A percentile compares a stretch with the other conserved stretches of the same genome.
These are phyloP conservation scores for Baryphthengus martii DNA, from an alignment of 2,113 vertebrate species.

Conservation along the genomic window DNA sequence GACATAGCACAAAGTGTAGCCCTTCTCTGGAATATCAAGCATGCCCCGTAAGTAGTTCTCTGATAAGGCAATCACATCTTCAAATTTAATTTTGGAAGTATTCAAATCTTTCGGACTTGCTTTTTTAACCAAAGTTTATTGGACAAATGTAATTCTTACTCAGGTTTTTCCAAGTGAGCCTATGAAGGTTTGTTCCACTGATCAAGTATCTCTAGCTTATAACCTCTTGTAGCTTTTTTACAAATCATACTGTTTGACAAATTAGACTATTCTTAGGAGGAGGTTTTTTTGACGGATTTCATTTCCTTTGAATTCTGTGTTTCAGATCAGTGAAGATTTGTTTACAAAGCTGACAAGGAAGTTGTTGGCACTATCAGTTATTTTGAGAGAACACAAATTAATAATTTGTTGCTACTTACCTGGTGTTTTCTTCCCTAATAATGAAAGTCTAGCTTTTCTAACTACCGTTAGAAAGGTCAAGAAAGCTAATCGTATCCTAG, in stretches of 20 bases:
- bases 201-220: not conserved
- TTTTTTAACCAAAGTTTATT: too few relatives aligned
- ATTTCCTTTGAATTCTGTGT: not conserved
- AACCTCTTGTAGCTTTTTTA: not conserved
- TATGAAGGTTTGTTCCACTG: not conserved
- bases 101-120: too few relatives aligned
- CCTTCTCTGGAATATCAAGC: too few relatives aligned
- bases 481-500: not conserved
- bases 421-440: not conserved
- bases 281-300: too few relatives aligned
- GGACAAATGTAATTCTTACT: not conserved
- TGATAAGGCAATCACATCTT: too few relatives aligned
- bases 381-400: not conserved
- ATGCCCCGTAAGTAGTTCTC: too few relatives aligned
- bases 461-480: not conserved
- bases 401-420: not conserved
- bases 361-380: not conserved
- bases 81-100: too few relatives aligned
- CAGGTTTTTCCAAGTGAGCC: not conserved
- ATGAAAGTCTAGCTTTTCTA: too few relatives aligned
- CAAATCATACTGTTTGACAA: not conserved
- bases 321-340: not conserved
- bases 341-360: not conserved
- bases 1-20: too few relatives aligned
- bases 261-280: not conserved